Base-by-base conservation (phyloP, 2,113 vertebrate species). In the Prunella himalayana region DNA sequence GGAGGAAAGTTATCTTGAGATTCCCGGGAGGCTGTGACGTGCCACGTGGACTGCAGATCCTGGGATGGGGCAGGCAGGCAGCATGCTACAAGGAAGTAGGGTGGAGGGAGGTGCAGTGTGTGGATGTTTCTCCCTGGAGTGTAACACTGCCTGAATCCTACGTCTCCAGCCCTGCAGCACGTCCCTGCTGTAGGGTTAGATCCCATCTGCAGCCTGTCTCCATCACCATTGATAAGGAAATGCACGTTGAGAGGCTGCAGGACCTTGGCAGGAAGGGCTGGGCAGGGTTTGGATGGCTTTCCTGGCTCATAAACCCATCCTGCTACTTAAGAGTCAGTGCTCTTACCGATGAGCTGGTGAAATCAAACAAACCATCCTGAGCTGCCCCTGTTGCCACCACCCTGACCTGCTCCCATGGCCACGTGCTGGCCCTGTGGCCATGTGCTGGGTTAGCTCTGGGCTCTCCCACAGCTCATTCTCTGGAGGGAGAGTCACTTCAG, bases 1-100 rank as follows among this genome's bases (percentile, higher is more conserved):
- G 60, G 81, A 86, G 51, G 30, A 63, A 75, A 95, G 92, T 91
- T 95, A 65, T 25, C 83, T 70, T 65, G 33, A 66, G 75, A 91
- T 64, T 82, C 90, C 61, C 84, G 19, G 54, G 91, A 73, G 59
- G 91, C 80, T 81, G 51, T 18, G 59, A 42, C 0, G 1, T 66
- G 77, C 89, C 95, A 86, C 33, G 51, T 86, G 96, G 84, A 27
- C 45, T 53, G 63, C 54, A 37, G 83, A 69, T 59, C 47, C 72
- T 0, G 1, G 93, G 75, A 76, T 2, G 3, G 92, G 57, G 75
- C 85, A 25, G 0, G 0, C 65, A 28, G 51, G 72, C 63, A 33
- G 15, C 0, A 5, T 11, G 47, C 73, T 63, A 21, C 44, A 31
- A 70, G 72, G 81, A 86, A 75, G 30, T 18, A 42, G 64, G 68